phyloP scores from a whole-genome alignment of 2,888 invertebrate genomes.

The Strigamia transsilvanica region DNA sequence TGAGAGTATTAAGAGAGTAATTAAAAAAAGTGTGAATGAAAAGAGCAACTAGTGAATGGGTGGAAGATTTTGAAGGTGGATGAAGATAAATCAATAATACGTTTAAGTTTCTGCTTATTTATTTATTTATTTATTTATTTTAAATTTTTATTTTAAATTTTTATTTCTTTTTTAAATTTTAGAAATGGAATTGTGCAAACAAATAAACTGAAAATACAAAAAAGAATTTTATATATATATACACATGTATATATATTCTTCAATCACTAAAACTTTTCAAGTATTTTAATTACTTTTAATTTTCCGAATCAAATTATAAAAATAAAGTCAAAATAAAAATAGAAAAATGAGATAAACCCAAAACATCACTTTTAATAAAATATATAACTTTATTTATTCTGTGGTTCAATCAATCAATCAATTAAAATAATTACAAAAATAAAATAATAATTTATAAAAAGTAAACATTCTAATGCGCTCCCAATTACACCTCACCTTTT shows the following conservation, averaged over 20 bases:
- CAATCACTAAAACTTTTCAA: too few relatives aligned
- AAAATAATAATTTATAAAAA: background rate
- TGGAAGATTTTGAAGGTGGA: slow-evolving; percentile 9
- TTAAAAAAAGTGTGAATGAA: slow-evolving; percentile 41
- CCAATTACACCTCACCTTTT: too few relatives aligned
- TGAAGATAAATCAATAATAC: background rate
- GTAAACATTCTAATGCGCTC: too few relatives aligned
- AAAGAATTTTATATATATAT: background rate
- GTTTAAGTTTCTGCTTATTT: background rate
- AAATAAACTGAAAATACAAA: background rate
- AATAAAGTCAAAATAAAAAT: too few relatives aligned
- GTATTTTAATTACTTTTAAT: too few relatives aligned
- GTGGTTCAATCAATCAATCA: background rate
- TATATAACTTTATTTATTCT: background rate
- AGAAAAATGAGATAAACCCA: too few relatives aligned
- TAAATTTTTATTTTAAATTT: too few relatives aligned
- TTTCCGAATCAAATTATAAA: too few relatives aligned
- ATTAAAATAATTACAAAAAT: background rate
- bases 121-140: background rate
- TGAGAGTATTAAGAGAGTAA: slow-evolving; percentile 34
- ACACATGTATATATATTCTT: too few relatives aligned
- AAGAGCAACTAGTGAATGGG: slow-evolving; percentile 30
- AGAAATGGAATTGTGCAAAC: background rate
- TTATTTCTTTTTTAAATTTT: too few relatives aligned
- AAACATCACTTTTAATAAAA: too few relatives aligned